A percentile compares a stretch with the other conserved stretches of the same genome.
Conservation (phyloP, 2,888 invertebrate genomes). For the Deilephila elpenor region DNA sequence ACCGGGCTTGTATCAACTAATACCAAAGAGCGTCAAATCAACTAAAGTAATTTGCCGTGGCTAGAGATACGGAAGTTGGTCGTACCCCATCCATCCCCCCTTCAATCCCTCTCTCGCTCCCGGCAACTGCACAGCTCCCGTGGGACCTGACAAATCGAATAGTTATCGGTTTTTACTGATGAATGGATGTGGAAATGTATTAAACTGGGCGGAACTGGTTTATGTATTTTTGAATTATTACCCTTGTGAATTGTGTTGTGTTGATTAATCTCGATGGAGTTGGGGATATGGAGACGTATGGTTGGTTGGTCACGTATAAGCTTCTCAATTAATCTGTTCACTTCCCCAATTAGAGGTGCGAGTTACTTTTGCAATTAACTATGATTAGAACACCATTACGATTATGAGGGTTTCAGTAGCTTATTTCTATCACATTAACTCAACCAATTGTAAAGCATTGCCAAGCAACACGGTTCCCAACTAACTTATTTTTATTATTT, state of each 20-base stretch:
- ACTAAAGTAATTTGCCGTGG: slow-evolving; percentile 1
- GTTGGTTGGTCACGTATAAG: no score
- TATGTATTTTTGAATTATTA: background rate
- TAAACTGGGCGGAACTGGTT: background rate
- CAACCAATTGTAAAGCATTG: no score
- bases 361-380: no score
- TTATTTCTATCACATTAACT: no score
- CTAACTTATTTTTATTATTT: no score
- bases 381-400: no score
- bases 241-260: background rate
- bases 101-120: background rate
- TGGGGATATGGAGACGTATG: background rate
- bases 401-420: no score
- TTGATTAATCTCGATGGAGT: background rate
- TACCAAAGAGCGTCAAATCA: slow-evolving; percentile 8
- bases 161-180: slow-evolving; percentile 23
- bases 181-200: slow-evolving; percentile 19
- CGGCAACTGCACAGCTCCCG: background rate
- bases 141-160: slow-evolving; percentile 6
- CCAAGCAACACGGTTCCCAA: no score
- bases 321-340: no score
- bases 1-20: background rate
- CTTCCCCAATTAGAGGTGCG: no score
- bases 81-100: background rate
- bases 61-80: background rate